A percentile compares a stretch with the other conserved stretches of the same genome.
Evolutionary conservation across 1,140 invertebrate genomes (phyloP).

Genomic region (Drosophila melanogaster): Release_6_plus_ISO1_MT NC_004354.4:6298501-6299000

Average conservation of each 20-base stretch:
- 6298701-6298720: constrained; percentile 7
- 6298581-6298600: constrained; percentile 27
- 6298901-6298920: background rate
- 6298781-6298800: background rate
- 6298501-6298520: background rate
- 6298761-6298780: background rate
- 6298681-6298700: background rate
- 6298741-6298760: background rate
- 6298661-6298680: constrained; percentile 1
- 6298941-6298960: constrained; percentile 21
- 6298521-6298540: background rate
- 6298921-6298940: constrained; percentile 1
- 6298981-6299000: too few species aligned
- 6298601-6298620: constrained; percentile 49
- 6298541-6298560: background rate
- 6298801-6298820: too few species aligned
- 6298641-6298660: constrained; percentile 14
- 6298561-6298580: constrained; percentile 4
- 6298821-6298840: too few species aligned
- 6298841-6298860: too few species aligned
- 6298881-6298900: background rate
- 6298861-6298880: background rate
- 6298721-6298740: constrained; percentile 13
- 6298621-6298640: constrained; percentile 17
- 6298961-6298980: background rate